Percentiles rank a stretch among this genome's conserved stretches.
Conservation (phyloP, 2,888 invertebrate species). For the Andrena praecox region DNA sequence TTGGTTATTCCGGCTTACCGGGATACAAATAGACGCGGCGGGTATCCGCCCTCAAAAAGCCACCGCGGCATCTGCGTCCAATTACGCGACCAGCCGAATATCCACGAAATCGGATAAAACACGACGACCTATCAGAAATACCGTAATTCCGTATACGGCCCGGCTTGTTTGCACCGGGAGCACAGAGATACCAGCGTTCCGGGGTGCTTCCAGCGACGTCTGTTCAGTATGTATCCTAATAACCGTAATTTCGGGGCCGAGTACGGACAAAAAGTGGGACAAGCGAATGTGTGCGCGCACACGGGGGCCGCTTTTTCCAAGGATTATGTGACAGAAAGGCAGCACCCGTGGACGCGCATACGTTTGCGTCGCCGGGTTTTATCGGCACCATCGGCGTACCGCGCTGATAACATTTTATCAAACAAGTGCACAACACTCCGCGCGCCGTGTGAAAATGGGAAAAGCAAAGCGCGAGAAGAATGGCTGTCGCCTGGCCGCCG, state of each 20-base stretch:
- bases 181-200: neutral
- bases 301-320: no score
- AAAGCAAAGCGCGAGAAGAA: slow-evolving; percentile 8
- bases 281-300: no score
- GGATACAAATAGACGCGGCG: neutral
- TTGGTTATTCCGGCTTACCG: slow-evolving; percentile 19
- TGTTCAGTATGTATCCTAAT: no score
- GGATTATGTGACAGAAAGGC: no score
- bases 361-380: no score
- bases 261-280: no score
- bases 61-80: slow-evolving; percentile 46
- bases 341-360: no score
- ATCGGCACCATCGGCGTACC: no score
- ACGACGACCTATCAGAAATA: slow-evolving; percentile 47
- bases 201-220: neutral
- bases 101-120: slow-evolving; percentile 53
- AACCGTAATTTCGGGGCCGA: no score
- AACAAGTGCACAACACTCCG: no score
- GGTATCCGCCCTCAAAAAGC: slow-evolving; percentile 16
- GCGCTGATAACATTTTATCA: no score
- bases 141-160: slow-evolving; percentile 31
- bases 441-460: neutral
- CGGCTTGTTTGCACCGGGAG: slow-evolving; percentile 7
- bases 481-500: slow-evolving; percentile 7
- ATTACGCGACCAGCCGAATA: slow-evolving; percentile 53